Evolutionary conservation across 2,797 vertebrate species (phyloP).

Genomic region (Rhinichthys osculus): DNA sequence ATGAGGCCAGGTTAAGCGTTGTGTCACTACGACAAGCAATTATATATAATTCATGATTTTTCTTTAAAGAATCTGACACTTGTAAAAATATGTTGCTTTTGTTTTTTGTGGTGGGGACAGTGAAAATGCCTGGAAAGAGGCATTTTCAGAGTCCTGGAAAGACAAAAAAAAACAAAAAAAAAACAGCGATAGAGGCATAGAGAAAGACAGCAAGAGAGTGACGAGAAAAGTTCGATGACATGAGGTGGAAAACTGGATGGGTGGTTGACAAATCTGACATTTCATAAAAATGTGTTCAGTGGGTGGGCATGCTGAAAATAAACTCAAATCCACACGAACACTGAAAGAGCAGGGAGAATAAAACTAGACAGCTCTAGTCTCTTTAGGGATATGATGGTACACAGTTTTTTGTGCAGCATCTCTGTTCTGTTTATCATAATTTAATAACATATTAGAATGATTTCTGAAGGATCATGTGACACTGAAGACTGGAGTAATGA

Average conservation of each 20-base stretch:
- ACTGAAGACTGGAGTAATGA: background rate
- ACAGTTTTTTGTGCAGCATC: background rate
- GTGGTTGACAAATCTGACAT: constrained; percentile 34
- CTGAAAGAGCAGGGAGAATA: background rate
- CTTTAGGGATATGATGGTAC: background rate
- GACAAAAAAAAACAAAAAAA: background rate
- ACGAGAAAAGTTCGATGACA: background rate
- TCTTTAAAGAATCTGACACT: background rate
- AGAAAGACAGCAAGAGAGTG: background rate
- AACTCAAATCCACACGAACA: constrained; percentile 21
- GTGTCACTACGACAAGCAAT: background rate
- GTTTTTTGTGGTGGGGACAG: background rate
- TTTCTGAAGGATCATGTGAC: background rate
- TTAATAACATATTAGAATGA: background rate
- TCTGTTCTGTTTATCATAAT: background rate
- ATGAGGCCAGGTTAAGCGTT: background rate
- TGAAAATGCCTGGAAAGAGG: background rate
- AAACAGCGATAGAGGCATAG: background rate
- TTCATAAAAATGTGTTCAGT: constrained; percentile 10
- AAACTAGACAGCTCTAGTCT: background rate
- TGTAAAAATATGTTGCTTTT: background rate
- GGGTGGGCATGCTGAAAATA: constrained; percentile 2
- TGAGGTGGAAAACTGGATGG: background rate
- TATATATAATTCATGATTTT: background rate
- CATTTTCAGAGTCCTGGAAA: background rate